Percentiles rank a stretch among this genome's conserved stretches.
Evolutionary conservation across 2,113 vertebrate genomes (phyloP).

Genomic region (Phyllopteryx taeniolatus): DNA sequence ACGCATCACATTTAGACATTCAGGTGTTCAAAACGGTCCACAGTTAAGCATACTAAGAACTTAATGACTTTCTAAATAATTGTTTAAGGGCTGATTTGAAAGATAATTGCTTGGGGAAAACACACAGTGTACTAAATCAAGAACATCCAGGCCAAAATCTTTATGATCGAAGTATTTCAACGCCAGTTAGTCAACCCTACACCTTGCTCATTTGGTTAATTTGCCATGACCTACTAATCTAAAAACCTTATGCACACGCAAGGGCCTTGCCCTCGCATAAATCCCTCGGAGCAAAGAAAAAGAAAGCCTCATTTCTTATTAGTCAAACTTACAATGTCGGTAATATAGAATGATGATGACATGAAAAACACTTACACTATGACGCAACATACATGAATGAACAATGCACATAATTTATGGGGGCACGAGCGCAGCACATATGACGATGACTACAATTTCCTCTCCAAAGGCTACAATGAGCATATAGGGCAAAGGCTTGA

Average conservation of each 20-base stretch:
- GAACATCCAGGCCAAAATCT: conserved; percentile 2
- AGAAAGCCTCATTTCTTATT: neutral
- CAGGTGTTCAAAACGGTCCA: too few relatives aligned
- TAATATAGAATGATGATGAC: neutral
- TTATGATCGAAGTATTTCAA: neutral
- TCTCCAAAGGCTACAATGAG: conserved; percentile 5
- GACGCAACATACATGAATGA: conserved; percentile 26
- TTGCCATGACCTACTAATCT: conserved; percentile 13
- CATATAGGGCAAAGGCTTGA: conserved; percentile 11
- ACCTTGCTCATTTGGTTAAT: conserved; percentile 14
- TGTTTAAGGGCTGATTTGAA: neutral
- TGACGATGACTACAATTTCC: neutral
- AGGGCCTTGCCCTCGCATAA: neutral
- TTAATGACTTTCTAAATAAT: neutral
- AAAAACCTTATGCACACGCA: neutral
- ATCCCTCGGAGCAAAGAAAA: conserved; percentile 8
- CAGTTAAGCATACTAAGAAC: too few relatives aligned
- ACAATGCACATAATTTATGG: conserved; percentile 24
- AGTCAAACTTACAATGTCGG: neutral
- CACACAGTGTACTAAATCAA: neutral
- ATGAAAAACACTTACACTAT: conserved; percentile 11
- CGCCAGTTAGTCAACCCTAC: conserved; percentile 10
- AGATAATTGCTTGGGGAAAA: neutral
- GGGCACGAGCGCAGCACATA: conserved; percentile 5
- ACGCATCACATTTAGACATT: too few relatives aligned